Base-by-base conservation (phyloP, 2,888 invertebrate species). In the Trissoscelio sp. region DNA sequence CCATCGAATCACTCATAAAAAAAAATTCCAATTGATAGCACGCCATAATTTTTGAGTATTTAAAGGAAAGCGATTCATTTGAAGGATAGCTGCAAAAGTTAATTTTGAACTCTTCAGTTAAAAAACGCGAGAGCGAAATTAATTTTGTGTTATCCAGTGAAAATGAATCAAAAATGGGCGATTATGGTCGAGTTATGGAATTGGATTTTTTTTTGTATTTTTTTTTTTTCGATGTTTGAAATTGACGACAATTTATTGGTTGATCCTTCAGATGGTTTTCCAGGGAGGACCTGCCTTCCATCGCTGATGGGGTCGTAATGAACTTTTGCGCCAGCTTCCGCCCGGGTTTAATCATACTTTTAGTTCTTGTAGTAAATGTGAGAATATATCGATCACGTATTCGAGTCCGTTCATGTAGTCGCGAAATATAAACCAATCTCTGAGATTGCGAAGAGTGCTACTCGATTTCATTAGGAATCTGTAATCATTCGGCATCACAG, bases 401-500 rank as follows among this genome's bases (percentile, higher is more conserved):
- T 94, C 93, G 46, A 95, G 91, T 4, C 92, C 92, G 87, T 93
- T 93, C 91, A 94, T 93, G 90, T 94, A 94, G 86, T 95, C 94
- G 70, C 94, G 91, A 88, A 93, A 93, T 84, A 95, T 94, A 78
- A 94, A 84, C 93, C 93, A 94, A 88, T 95, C 94, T 22, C 94
- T 92, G 3, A 93, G 85, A 82, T 93, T 92, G 18, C 93, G 91
- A 51, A 87, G 87, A 4, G 93, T 92, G n/a, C n/a, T n/a, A 48
- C 82, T 86, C 9, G 86, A 85, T 0, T 83, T 79, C 48, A 88
- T 83, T 84, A 87, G 82, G 18, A 69, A 72, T 14, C 92, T 90
- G 70, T 88, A 90, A 18, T 91, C 89, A 9, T 88, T 84, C 9
- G 90, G 85, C 92, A 93, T 93, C 24, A 91, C 88, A 58, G 91